Evolutionary conservation across 2,888 invertebrate species (phyloP).

Genomic region (Slavum lentiscoides): DNA sequence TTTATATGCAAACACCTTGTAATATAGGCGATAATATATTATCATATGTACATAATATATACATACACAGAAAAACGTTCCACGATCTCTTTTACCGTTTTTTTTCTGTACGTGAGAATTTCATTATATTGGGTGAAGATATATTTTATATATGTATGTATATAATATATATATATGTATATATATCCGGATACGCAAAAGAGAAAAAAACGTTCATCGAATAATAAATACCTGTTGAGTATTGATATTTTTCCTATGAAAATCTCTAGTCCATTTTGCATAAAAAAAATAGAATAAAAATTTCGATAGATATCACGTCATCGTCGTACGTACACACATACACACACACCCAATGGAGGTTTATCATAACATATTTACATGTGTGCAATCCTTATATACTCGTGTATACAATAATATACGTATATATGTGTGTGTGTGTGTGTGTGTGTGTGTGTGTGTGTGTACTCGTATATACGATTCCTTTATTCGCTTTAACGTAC

Average conservation of each 20-base stretch:
- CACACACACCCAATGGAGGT: too few relatives aligned
- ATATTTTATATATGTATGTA: not conserved
- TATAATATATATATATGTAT: too few relatives aligned
- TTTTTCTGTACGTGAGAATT: slow-evolving; percentile 1
- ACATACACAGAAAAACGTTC: slow-evolving; percentile 25
- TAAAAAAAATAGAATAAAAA: slow-evolving; percentile 4
- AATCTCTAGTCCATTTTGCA: slow-evolving; percentile 27
- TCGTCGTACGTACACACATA: not conserved
- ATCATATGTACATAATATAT: too few relatives aligned
- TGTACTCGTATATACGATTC: not conserved
- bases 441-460: too few relatives aligned
- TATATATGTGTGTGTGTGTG: not conserved
- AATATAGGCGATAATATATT: not conserved
- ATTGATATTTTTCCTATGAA: slow-evolving; percentile 10
- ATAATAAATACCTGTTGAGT: slow-evolving; percentile 44
- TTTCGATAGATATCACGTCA: slow-evolving; percentile 3
- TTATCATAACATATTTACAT: too few relatives aligned
- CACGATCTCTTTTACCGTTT: slow-evolving; percentile 31
- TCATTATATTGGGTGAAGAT: slow-evolving; percentile 48
- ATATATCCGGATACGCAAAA: not conserved
- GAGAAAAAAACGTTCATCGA: slow-evolving; percentile 27
- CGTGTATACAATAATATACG: too few relatives aligned
- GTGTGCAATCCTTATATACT: too few relatives aligned
- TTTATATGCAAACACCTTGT: not conserved
- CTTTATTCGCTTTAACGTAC: slow-evolving; percentile 9